Percentiles rank a stretch among this genome's conserved stretches.
Conservation (phyloP, 1,140 invertebrate genomes). For the Aradophagus sp. region DNA sequence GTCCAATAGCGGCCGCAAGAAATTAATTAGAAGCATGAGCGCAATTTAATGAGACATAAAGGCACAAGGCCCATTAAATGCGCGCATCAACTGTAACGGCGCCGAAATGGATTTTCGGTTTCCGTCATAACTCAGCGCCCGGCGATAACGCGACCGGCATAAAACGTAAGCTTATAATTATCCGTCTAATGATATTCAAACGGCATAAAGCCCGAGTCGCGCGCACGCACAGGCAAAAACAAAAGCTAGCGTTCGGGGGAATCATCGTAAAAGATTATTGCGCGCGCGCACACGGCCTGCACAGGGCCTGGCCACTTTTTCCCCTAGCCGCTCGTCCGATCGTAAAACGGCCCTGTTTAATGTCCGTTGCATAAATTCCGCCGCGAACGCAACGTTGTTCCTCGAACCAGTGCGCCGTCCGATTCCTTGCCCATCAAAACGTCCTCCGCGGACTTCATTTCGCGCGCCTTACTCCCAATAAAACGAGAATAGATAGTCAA, state of each 20-base stretch:
- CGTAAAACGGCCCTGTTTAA: constrained; percentile 51
- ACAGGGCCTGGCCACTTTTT: no score
- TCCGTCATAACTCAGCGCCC: constrained; percentile 28
- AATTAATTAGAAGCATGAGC: constrained; percentile 1
- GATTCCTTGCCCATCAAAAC: constrained; percentile 34
- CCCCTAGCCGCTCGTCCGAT: constrained; percentile 23
- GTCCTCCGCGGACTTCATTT: constrained; percentile 12
- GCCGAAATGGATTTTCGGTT: constrained; percentile 31
- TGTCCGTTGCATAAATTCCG: constrained; percentile 48
- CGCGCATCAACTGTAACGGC: constrained; percentile 21
- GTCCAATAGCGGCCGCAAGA: no score
- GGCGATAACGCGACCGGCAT: constrained; percentile 20
- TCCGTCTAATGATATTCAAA: constrained; percentile 43
- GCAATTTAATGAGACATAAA: constrained; percentile 23
- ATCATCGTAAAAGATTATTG: constrained; percentile 47
- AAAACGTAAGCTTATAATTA: constrained; percentile 36
- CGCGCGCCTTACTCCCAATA: no score
- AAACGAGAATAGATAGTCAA: no score
- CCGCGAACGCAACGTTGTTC: constrained; percentile 51
- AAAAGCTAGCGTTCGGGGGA: constrained; percentile 38
- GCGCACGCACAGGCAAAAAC: constrained; percentile 39
- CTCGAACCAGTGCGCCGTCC: constrained; percentile 18
- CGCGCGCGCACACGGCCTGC: no score
- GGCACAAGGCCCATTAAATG: constrained; percentile 30
- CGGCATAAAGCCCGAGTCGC: constrained; percentile 30